Evolutionary conservation across 53 echinoderm and acorn worm species (phyloP).

Genomic region (Crossaster papposus): DNA sequence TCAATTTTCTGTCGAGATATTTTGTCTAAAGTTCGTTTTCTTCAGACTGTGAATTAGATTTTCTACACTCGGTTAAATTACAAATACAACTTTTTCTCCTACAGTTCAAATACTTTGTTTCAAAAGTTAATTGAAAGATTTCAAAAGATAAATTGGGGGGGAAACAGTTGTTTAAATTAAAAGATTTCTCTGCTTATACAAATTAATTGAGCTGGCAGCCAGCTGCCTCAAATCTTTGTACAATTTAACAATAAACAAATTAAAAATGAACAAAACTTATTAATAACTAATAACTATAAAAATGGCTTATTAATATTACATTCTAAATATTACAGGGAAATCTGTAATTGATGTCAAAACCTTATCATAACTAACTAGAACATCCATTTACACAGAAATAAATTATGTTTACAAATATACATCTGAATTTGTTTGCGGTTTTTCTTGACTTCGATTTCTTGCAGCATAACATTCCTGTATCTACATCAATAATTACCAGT

Average conservation of each 20-base stretch:
- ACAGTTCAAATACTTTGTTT: no score
- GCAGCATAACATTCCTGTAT: slow-evolving; percentile 39
- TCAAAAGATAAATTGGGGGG: no score
- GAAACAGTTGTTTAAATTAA: no score
- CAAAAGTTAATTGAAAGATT: no score
- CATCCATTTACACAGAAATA: slow-evolving; percentile 28
- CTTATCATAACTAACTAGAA: background rate
- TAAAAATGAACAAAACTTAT: background rate
- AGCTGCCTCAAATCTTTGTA: slow-evolving; percentile 20
- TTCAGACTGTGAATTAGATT: no score
- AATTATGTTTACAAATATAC: slow-evolving; percentile 44
- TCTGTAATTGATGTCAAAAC: background rate
- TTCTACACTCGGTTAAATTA: no score
- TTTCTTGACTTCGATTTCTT: slow-evolving; percentile 35
- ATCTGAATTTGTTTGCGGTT: slow-evolving; percentile 12
- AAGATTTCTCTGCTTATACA: background rate
- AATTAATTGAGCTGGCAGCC: slow-evolving; percentile 39
- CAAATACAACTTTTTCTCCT: background rate
- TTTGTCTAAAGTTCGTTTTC: no score
- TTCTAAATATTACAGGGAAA: background rate
- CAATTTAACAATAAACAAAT: background rate
- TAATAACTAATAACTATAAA: background rate
- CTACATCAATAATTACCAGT: background rate
- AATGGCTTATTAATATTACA: background rate
- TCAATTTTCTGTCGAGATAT: no score